A percentile compares a stretch with the other conserved stretches of the same genome.
Conservation (phyloP, 2,888 invertebrate species). For the Calameuta pallipes region DNA sequence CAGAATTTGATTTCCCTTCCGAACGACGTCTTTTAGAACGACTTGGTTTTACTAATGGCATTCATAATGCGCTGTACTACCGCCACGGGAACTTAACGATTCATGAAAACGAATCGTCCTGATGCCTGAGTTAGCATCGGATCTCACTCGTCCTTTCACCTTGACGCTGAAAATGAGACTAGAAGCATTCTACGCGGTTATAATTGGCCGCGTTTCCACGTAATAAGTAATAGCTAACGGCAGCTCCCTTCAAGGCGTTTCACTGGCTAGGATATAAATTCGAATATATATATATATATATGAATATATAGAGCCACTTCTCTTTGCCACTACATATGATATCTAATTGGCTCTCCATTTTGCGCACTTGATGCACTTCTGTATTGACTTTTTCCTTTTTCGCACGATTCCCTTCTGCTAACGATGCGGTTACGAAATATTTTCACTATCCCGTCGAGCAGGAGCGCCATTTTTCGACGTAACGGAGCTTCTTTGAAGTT, state of each 20-base stretch:
- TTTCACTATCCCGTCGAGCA: background rate
- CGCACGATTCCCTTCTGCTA: background rate
- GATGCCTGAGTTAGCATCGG: background rate
- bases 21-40: background rate
- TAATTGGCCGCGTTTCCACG: constrained; percentile 36
- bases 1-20: background rate
- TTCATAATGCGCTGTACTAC: background rate
- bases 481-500: background rate
- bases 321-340: background rate
- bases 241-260: constrained; percentile 19
- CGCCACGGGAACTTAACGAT: background rate
- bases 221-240: constrained; percentile 38
- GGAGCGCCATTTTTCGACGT: background rate
- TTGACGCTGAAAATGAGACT: background rate
- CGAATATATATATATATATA: background rate
- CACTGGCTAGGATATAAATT: background rate
- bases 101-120: background rate
- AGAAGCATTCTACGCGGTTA: constrained; percentile 13
- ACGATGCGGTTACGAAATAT: background rate
- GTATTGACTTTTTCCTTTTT: background rate
- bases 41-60: background rate
- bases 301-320: background rate
- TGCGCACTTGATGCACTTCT: background rate
- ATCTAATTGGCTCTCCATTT: background rate
- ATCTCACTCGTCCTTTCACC: background rate